A percentile compares a stretch with the other conserved stretches of the same genome.
Conservation (phyloP, 2,113 vertebrate species). For the Regulus satrapa region DNA sequence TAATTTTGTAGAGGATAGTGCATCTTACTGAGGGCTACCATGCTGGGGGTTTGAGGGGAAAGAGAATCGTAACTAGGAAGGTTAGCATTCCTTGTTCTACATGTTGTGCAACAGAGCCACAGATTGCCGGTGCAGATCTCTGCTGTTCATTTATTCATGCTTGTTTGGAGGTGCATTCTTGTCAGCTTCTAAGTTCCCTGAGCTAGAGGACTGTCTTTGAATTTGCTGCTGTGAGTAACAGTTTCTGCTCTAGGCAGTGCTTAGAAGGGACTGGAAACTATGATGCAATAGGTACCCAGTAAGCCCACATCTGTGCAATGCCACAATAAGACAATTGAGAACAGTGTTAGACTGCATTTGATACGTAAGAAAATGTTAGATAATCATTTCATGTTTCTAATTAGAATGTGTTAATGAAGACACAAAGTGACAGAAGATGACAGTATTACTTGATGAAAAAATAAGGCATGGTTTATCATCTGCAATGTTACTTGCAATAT, state of each 20-base stretch:
- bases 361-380: not conserved
- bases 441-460: not conserved
- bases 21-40: not conserved
- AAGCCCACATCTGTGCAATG: not conserved
- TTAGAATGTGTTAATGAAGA: not conserved
- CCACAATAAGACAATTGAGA: not conserved
- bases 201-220: not conserved
- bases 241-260: not conserved
- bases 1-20: not conserved
- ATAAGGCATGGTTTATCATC: not conserved
- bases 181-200: not conserved
- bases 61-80: not conserved
- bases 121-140: not conserved
- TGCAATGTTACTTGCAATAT: not conserved
- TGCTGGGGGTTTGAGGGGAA: not conserved
- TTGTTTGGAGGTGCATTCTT: not conserved
- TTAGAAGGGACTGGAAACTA: not conserved
- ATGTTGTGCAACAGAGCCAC: not conserved
- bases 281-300: not conserved
- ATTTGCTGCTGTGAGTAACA: not conserved
- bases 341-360: not conserved
- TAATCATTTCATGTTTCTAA: not conserved
- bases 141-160: not conserved
- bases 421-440: not conserved
- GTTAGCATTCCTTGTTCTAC: not conserved